Conservation (phyloP, 1,140 invertebrate genomes). For the Semibalanus balanoides region DNA sequence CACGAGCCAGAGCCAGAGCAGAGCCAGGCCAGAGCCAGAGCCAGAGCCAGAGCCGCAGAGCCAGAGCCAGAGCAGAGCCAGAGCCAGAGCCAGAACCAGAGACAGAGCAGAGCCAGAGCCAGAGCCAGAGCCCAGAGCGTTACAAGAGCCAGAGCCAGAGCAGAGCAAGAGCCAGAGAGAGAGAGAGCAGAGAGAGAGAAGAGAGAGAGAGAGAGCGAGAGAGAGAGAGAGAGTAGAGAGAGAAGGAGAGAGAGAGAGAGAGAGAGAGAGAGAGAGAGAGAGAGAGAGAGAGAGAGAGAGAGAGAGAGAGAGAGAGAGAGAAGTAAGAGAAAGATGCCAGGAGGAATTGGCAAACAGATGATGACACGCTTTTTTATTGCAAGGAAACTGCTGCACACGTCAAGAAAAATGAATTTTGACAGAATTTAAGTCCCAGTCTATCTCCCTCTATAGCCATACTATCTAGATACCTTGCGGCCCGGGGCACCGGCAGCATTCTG, state of each 20-base stretch:
- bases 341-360: no score
- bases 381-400: no score
- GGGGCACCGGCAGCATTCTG: no score
- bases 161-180: constrained; percentile 4
- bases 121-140: not conserved
- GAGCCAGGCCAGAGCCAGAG: no score
- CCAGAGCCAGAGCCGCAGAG: not conserved
- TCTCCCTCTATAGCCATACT: no score
- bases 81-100: constrained; percentile 10
- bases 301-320: constrained; percentile 9
- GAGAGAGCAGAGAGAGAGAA: constrained; percentile 7
- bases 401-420: no score
- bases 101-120: constrained; percentile 5
- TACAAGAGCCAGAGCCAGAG: not conserved
- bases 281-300: constrained; percentile 6
- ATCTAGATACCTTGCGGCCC: no score
- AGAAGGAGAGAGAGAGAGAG: constrained; percentile 8
- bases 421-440: no score
- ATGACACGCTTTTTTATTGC: no score
- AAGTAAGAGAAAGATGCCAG: not conserved
- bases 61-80: not conserved
- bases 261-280: constrained; percentile 7
- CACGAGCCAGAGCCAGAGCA: no score
- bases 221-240: not conserved
- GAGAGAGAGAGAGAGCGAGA: constrained; percentile 3